A percentile compares a stretch with the other conserved stretches of the same genome.
phyloP scores from a whole-genome alignment of 2,888 invertebrate species.

The Hypena proboscidalis region DNA sequence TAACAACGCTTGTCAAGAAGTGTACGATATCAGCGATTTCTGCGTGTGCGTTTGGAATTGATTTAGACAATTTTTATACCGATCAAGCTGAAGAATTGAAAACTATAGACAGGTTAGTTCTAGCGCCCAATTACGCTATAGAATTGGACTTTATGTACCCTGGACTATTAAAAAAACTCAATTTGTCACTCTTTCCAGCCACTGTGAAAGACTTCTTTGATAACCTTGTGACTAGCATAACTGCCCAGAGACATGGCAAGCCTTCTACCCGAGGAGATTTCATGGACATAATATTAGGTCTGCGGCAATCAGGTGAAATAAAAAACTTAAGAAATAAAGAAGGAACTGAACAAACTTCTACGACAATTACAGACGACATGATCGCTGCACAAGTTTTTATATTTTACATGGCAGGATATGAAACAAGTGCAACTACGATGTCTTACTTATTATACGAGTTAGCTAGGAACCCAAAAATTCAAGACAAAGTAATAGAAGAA shows the following conservation, averaged over 20 bases:
- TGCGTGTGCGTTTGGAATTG: conserved; percentile 52
- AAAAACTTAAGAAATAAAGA: conserved; percentile 24
- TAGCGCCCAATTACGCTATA: conserved; percentile 19
- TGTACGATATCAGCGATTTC: conserved; percentile 51
- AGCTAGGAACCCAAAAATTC: conserved; percentile 61
- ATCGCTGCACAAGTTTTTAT: conserved; percentile 71
- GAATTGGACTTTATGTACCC: conserved; percentile 55
- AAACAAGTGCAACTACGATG: conserved; percentile 71
- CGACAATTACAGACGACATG: conserved; percentile 54
- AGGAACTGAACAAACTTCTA: too few relatives aligned
- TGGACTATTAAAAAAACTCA: conserved; percentile 48
- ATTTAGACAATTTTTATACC: conserved; percentile 36
- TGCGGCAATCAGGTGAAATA: conserved; percentile 45
- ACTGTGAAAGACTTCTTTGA: conserved; percentile 41
- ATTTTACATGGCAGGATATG: conserved; percentile 74
- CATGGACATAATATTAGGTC: conserved; percentile 54
- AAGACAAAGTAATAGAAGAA: conserved; percentile 58
- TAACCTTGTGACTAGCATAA: conserved; percentile 41
- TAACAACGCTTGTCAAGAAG: conserved; percentile 42
- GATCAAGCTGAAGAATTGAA: conserved; percentile 27
- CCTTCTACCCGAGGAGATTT: conserved; percentile 52
- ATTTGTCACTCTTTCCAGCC: conserved; percentile 42
- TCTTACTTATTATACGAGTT: conserved; percentile 62
- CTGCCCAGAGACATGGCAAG: conserved; percentile 44
- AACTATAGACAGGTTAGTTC: conserved; percentile 24